Evolutionary conservation across 2,113 vertebrate species (phyloP).

Genomic region (Mesoclemmys tuberculata): DNA sequence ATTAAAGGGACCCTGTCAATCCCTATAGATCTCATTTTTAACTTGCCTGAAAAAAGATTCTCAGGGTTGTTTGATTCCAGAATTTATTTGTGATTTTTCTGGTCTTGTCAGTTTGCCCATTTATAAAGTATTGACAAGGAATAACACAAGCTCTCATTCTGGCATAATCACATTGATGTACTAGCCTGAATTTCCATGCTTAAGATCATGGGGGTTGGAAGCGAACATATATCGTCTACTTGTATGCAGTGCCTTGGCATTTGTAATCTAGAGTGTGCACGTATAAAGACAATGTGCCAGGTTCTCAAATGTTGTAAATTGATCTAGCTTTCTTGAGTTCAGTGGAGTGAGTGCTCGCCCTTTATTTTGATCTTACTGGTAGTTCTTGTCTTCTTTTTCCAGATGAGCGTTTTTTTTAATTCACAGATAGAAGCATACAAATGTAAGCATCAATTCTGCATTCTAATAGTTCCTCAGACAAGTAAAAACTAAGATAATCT

Average conservation of each 20-base stretch:
- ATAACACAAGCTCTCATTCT: neutral
- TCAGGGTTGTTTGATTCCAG: neutral
- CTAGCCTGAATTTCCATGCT: neutral
- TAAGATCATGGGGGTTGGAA: neutral
- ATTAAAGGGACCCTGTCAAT: neutral
- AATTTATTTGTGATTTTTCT: neutral
- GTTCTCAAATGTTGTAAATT: neutral
- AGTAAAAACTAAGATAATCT: neutral
- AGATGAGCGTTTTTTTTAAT: rapidly evolving
- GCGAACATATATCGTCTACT: neutral
- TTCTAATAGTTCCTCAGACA: neutral
- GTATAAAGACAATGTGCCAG: neutral
- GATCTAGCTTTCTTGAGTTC: neutral
- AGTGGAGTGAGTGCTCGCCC: neutral
- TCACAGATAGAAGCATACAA: neutral
- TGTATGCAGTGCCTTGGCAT: neutral
- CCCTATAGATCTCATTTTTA: neutral
- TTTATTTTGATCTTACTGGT: neutral
- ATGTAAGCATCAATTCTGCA: neutral
- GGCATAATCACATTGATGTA: neutral
- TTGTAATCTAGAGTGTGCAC: neutral
- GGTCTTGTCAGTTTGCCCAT: neutral
- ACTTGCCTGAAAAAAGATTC: neutral
- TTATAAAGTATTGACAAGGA: neutral
- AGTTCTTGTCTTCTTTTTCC: neutral